phyloP scores from a whole-genome alignment of 2,113 vertebrate genomes.

The Rynchops niger region DNA sequence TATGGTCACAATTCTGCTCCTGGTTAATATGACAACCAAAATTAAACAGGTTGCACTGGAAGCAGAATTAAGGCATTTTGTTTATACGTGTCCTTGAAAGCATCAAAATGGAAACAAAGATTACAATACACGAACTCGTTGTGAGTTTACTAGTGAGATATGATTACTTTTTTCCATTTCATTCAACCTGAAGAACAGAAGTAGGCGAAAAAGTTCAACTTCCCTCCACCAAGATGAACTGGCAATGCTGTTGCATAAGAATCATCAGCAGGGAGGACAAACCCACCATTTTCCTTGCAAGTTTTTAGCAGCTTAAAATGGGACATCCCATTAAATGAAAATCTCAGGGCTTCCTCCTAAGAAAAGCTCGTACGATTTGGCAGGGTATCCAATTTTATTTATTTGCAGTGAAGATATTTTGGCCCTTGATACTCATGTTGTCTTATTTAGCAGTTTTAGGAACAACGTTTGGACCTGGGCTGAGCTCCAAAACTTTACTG shows the following conservation, averaged over 20 bases:
- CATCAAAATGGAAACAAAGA: neutral
- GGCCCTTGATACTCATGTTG: neutral
- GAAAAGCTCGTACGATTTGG: neutral
- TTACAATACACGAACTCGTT: neutral
- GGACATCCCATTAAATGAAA: neutral
- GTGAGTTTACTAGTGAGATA: neutral
- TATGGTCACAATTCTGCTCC: neutral
- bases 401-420: neutral
- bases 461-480: neutral
- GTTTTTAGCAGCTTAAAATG: neutral
- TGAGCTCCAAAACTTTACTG: neutral
- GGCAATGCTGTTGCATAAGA: neutral
- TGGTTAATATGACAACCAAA: neutral
- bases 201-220: neutral
- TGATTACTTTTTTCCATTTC: neutral
- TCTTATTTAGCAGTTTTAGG: neutral
- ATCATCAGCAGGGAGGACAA: neutral
- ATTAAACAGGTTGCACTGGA: neutral
- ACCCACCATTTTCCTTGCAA: neutral
- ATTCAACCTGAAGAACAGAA: neutral
- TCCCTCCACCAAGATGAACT: neutral
- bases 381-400: neutral
- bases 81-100: neutral
- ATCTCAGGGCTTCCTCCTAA: neutral
- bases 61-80: neutral